Percentiles rank a stretch among this genome's conserved stretches.
phyloP scores from a whole-genome alignment of 1,140 invertebrate genomes.

The Bombus waltoni region DNA sequence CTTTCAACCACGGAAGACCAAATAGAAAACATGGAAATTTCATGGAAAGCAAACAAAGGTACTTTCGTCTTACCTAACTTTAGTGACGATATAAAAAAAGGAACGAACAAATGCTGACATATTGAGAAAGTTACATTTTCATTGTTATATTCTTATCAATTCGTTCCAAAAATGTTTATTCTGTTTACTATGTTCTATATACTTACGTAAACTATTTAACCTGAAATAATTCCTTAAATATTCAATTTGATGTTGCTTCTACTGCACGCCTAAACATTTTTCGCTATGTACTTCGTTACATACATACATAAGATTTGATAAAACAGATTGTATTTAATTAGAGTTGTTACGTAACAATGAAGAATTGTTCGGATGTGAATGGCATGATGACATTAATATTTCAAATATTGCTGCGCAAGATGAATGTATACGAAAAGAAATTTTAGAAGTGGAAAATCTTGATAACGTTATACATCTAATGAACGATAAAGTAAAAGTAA shows the following conservation, averaged over 20 bases:
- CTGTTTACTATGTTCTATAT: background rate
- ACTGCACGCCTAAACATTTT: background rate
- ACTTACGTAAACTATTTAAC: conserved; percentile 8
- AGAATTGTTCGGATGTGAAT: background rate
- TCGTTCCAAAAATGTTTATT: background rate
- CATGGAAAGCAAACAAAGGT: conserved; percentile 63
- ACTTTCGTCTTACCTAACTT: conserved; percentile 18
- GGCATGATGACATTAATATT: background rate
- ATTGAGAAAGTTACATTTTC: background rate
- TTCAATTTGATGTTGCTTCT: background rate
- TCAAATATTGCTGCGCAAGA: background rate
- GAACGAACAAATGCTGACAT: conserved; percentile 11
- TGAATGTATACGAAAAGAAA: conserved; percentile 44
- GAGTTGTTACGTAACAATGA: background rate
- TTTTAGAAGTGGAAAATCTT: conserved; percentile 46
- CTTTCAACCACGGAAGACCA: conserved; percentile 14
- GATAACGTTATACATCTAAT: conserved; percentile 57
- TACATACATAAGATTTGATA: background rate
- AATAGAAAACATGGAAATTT: conserved; percentile 51
- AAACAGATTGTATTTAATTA: conserved; percentile 5
- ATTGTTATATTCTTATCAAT: conserved; percentile 17
- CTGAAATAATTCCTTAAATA: background rate
- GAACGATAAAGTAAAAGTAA: conserved; percentile 58
- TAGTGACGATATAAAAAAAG: background rate
- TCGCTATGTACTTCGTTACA: no score